Percentiles rank a stretch among this genome's conserved stretches.
Evolutionary conservation across 2,113 vertebrate genomes (phyloP).

Genomic region (Zosterops hypoxanthus): DNA sequence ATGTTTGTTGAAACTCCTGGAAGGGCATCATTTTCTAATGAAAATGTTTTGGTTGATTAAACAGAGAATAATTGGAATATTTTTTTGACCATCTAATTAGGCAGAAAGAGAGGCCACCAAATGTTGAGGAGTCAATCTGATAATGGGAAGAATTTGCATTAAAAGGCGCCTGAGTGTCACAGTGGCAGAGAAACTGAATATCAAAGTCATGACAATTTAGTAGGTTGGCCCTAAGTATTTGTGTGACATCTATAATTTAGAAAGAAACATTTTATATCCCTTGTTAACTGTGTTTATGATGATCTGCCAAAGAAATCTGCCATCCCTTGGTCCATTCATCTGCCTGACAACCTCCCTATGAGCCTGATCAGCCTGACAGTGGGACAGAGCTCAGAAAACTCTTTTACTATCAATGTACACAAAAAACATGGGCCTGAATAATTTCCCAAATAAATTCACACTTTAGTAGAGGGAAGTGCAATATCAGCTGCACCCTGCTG

Average conservation of each 20-base stretch:
- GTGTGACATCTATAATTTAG: not conserved
- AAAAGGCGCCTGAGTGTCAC: not conserved
- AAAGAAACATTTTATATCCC: not conserved
- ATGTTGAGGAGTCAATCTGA: not conserved
- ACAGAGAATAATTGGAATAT: not conserved
- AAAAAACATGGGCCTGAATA: not conserved
- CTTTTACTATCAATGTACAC: accelerated
- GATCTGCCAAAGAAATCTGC: not conserved
- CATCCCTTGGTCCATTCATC: not conserved
- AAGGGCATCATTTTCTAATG: not conserved
- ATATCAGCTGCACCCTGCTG: not conserved
- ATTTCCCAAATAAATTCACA: not conserved
- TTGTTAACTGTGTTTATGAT: not conserved
- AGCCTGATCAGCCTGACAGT: not conserved
- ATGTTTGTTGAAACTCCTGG: not conserved
- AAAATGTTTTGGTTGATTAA: not conserved
- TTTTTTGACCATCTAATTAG: not conserved
- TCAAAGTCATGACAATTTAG: not conserved
- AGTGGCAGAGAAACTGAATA: not conserved
- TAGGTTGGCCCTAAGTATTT: not conserved
- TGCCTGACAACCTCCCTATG: not conserved
- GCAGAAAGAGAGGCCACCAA: not conserved
- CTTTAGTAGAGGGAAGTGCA: not conserved
- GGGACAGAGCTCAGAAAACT: not conserved
- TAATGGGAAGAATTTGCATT: not conserved